phyloP scores from a whole-genome alignment of 2,888 invertebrate genomes.

The Theodoxus fluviatilis region DNA sequence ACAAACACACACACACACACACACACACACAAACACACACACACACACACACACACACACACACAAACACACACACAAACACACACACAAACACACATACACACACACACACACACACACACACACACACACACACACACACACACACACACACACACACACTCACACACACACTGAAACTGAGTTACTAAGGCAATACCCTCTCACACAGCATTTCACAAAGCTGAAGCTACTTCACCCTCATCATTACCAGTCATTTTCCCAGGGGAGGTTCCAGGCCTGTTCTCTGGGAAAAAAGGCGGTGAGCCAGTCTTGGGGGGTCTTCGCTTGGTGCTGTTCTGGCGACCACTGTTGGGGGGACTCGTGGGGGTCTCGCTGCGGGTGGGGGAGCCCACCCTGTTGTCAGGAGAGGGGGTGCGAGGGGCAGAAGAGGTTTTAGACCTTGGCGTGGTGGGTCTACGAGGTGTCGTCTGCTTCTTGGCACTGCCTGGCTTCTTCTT shows the following conservation, averaged over 20 bases:
- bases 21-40: too few species aligned
- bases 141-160: too few species aligned
- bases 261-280: constrained; percentile 54
- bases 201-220: background rate
- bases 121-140: too few species aligned
- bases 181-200: background rate
- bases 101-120: background rate
- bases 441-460: constrained; percentile 40
- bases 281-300: constrained; percentile 35
- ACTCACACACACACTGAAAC: background rate
- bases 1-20: too few species aligned
- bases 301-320: constrained; percentile 40
- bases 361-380: constrained; percentile 33
- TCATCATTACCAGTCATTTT: constrained; percentile 46
- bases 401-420: constrained; percentile 41
- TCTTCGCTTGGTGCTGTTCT: constrained; percentile 34
- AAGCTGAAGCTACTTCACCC: background rate
- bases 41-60: too few species aligned
- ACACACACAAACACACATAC: too few species aligned
- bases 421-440: too few species aligned
- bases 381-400: constrained; percentile 45
- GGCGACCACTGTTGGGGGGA: constrained; percentile 44
- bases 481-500: constrained; percentile 44
- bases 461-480: constrained; percentile 46
- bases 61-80: too few species aligned